Evolutionary conservation across 2,888 invertebrate genomes (phyloP).

Genomic region (Lumbricus terrestris): DNA sequence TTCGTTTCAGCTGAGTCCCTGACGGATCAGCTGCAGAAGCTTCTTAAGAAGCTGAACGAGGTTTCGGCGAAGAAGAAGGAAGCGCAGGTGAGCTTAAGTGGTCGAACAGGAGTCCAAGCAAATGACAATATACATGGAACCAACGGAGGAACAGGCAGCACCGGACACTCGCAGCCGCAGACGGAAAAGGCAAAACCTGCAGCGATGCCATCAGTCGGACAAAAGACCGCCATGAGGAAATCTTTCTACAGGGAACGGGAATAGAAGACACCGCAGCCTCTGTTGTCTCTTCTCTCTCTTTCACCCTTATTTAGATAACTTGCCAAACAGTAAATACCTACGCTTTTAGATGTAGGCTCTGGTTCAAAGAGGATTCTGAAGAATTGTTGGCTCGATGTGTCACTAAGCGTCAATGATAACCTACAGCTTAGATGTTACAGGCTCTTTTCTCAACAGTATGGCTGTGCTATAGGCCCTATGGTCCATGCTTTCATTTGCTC

Average conservation of each 20-base stretch:
- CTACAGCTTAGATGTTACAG: background rate
- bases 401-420: background rate
- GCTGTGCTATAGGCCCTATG: too few relatives aligned
- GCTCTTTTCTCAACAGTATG: too few relatives aligned
- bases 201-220: background rate
- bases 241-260: background rate
- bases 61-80: conserved; percentile 4
- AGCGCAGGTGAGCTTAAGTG: background rate
- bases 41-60: background rate
- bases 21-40: conserved; percentile 7
- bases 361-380: background rate
- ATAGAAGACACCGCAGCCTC: background rate
- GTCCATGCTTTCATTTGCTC: too few relatives aligned
- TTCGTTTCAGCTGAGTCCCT: background rate
- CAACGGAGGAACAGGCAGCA: background rate
- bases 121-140: too few relatives aligned
- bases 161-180: background rate
- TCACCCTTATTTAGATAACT: background rate
- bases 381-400: background rate
- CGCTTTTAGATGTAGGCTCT: background rate
- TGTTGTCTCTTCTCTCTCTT: background rate
- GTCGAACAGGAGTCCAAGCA: background rate
- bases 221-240: background rate
- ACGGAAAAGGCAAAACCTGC: background rate
- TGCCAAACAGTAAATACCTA: background rate